Evolutionary conservation across 2,797 vertebrate genomes (phyloP), one percentile per base, ranked within the genome.

Genomic region (Helicolenus hilgendorfi): DNA sequence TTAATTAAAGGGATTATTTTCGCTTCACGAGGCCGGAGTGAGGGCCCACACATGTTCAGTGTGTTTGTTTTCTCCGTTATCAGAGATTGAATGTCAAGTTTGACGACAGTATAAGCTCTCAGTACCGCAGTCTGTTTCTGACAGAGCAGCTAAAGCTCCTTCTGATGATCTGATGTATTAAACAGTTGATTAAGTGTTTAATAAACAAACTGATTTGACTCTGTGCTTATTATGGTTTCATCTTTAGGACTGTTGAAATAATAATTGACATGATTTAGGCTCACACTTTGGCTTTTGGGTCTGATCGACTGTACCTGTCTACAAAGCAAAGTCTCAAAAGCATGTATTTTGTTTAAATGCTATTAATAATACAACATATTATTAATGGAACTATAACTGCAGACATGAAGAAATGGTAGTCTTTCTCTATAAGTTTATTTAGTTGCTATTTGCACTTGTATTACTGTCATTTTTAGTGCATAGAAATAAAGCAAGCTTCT

Each of bases 151-250:
- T 86, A 33, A 75, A 79, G 33, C 73, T 91, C 77, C 89, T 88
- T 79, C 62, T 77, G 35, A 83, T 78, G 72, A 86, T 92, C 63
- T 79, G 70, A 89, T 94, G 89, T 92, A 85, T 87, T 77, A 87
- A 91, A 92, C 79, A 77, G 67, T 79, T 88, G 71, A 92, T 91
- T 78, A 74, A 77, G 60, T 93, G 89, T 92, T 92, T 86, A 95
- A 94, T 96, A 93, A 96, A 95, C 45, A 87, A 90, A 74, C 26
- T 67, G 68, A 86, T 93, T 85, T 64, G 72, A 72, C 35, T 75
- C 26, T 73, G 59, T 72, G 2, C 22, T 35, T 74, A 49, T 49
- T 49, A 59, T 90, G 35, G 20, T 64, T 76, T 89, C 56, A 26
- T 85, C 33, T 74, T 53, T 14, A 29, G 3, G 14, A 20, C 60